Percentiles rank a stretch among this genome's conserved stretches.
phyloP scores from a whole-genome alignment of 2,113 vertebrate species.

The Pao palembangensis region DNA sequence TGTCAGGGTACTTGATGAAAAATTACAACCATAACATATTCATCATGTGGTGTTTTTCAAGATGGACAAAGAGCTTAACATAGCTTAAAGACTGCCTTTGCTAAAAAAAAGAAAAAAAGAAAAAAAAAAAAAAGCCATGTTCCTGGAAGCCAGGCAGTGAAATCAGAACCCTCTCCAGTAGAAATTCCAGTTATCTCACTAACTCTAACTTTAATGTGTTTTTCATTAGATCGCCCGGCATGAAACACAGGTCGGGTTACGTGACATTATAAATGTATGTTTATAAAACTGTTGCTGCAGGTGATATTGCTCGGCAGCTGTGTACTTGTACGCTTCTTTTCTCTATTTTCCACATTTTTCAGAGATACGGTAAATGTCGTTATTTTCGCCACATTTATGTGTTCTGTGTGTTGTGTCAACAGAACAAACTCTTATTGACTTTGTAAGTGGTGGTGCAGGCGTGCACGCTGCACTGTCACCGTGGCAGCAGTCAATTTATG shows the following conservation, averaged over 20 bases:
- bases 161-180: conserved; percentile 29
- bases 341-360: conserved; percentile 40
- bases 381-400: conserved; percentile 19
- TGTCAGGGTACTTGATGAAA: background rate
- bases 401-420: conserved; percentile 9
- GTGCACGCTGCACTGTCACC: background rate
- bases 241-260: conserved; percentile 36
- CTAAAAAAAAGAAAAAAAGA: conserved; percentile 11
- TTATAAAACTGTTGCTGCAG: conserved; percentile 49
- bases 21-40: background rate
- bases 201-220: conserved; percentile 54
- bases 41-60: background rate
- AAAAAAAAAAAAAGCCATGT: conserved; percentile 25
- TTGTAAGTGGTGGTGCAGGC: conserved; percentile 27
- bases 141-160: conserved; percentile 35
- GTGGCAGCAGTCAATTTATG: background rate
- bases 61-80: conserved; percentile 3
- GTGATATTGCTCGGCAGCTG: conserved; percentile 39
- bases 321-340: conserved; percentile 40
- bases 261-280: conserved; percentile 53
- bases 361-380: conserved; percentile 22
- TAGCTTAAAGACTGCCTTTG: background rate
- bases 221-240: conserved; percentile 47
- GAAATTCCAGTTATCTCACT: conserved; percentile 49
- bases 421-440: conserved; percentile 25